Evolutionary conservation across 2,888 invertebrate genomes (phyloP), one percentile per base, ranked within the genome.

Genomic region (Dorcus parallelipipedus): DNA sequence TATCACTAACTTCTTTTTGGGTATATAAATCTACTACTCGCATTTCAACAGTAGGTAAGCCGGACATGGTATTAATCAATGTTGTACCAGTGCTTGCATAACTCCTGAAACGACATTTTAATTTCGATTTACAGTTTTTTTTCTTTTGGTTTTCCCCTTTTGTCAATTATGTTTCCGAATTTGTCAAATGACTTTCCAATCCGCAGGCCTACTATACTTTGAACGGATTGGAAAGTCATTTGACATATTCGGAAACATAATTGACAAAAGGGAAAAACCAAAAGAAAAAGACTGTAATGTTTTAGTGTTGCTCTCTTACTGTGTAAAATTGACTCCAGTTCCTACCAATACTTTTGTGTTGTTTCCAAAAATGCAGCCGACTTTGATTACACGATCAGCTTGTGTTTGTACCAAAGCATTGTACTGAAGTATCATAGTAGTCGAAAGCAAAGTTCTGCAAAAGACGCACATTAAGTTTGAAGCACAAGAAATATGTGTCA

Each of bases 331-430:
- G 60, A 84, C 78, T 38, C 84, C 81, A n/a, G 85, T 82, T 42
- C 83, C 83, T 3, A 84, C 79, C 41, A 85, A 76, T 61, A 84
- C 81, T 70, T 78, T 79, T 10, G 80, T 73, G 52, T 75, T 72
- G 42, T 78, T 78, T 43, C 81, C 81, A 64, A 89, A 83, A n/a
- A 89, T 86, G 71, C 92, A 92, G 0, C 91, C 91, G 4, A 91
- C 87, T 68, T 89, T 86, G 57, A 93, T 86, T 68, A 91, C 85
- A 58, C 92, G 84, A 78, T 94, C 94, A 0, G 91, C 91, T 59
- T 91, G 87, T 10, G 91, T 89, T 77, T 93, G 93, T 59, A 94
- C 90, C 65, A 92, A 86, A 0, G 88, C 86, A 78, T 93, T 93
- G 76, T 90, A 89, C 76, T 93, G 93, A 52, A 94, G 84, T 69